Percentiles rank a stretch among this genome's conserved stretches.
Evolutionary conservation across 2,888 invertebrate genomes (phyloP).

Genomic region (Subacronicta megacephala): DNA sequence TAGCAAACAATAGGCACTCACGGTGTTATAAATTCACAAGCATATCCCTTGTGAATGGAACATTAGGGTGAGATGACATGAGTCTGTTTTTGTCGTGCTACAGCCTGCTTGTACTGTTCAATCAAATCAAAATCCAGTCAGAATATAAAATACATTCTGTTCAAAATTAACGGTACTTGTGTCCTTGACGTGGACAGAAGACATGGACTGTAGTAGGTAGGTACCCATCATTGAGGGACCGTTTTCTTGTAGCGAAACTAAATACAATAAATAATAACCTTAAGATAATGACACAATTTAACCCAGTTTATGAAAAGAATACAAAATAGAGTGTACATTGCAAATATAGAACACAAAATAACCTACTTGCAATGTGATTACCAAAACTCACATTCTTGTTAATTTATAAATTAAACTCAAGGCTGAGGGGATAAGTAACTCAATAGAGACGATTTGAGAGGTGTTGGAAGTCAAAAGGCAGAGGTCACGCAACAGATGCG

Average conservation of each 20-base stretch:
- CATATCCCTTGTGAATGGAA: constrained; percentile 53
- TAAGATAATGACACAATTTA: too few species aligned
- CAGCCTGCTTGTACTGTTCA: constrained; percentile 18
- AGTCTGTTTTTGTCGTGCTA: constrained; percentile 34
- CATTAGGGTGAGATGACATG: constrained; percentile 50
- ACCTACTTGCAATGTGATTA: constrained; percentile 2
- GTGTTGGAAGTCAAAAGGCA: constrained; percentile 70
- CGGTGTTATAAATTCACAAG: constrained; percentile 47
- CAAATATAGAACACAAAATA: not conserved
- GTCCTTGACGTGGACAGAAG: too few species aligned
- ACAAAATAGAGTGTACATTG: too few species aligned
- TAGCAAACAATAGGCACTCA: constrained; percentile 38
- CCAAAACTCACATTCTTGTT: constrained; percentile 39
- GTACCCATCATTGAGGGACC: too few species aligned
- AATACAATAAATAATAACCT: too few species aligned
- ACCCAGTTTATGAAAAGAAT: too few species aligned
- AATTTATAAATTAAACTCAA: constrained; percentile 58
- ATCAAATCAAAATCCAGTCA: not conserved
- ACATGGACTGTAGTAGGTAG: too few species aligned
- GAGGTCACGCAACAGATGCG: constrained; percentile 64
- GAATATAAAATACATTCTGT: too few species aligned
- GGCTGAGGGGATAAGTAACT: constrained; percentile 65
- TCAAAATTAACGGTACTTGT: too few species aligned
- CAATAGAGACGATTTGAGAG: constrained; percentile 65
- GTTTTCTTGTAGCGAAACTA: too few species aligned